Evolutionary conservation across 1,140 invertebrate species (phyloP).

Genomic region (Meloidogyne hapla): DNA sequence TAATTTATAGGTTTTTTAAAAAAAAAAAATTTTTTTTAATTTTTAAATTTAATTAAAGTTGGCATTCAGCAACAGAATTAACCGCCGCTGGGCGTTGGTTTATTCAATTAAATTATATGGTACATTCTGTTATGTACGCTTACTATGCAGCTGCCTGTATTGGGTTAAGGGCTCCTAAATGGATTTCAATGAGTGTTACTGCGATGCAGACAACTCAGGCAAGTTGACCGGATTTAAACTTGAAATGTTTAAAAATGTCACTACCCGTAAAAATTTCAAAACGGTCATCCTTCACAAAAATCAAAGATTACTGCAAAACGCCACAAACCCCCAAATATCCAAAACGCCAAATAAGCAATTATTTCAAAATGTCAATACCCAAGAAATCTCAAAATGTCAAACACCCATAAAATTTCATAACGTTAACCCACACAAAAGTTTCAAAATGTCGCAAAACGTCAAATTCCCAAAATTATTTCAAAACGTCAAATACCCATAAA

Average conservation of each 20-base stretch:
- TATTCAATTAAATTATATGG: conserved; percentile 94
- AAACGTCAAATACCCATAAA: not conserved
- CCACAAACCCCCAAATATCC: not conserved
- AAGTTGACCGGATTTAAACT: not conserved
- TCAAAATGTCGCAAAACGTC: too few relatives aligned
- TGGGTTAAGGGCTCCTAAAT: conserved; percentile 77
- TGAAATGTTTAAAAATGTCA: not conserved
- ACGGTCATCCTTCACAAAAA: too few relatives aligned
- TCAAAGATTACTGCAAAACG: not conserved
- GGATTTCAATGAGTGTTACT: conserved; percentile 88
- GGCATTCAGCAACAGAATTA: conserved; percentile 38
- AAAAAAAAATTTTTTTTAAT: not conserved
- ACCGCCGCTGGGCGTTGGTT: conserved; percentile 68
- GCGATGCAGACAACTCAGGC: conserved; percentile 80
- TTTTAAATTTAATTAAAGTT: conserved; percentile 10
- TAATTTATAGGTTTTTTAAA: conserved; percentile 78
- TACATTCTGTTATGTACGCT: conserved; percentile 92
- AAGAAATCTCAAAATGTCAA: not conserved
- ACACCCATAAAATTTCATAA: not conserved
- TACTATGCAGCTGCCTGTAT: conserved; percentile 90
- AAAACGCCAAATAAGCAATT: too few relatives aligned
- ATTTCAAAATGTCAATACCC: not conserved
- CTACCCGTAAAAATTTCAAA: not conserved
- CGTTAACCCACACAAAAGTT: too few relatives aligned
- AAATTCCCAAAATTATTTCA: not conserved